A percentile compares a stretch with the other conserved stretches of the same genome.
These are phyloP conservation scores for Paramacrobiotus metropolitanus DNA, from an alignment of 1,140 invertebrate genomes.

Conservation along the genomic window DNA sequence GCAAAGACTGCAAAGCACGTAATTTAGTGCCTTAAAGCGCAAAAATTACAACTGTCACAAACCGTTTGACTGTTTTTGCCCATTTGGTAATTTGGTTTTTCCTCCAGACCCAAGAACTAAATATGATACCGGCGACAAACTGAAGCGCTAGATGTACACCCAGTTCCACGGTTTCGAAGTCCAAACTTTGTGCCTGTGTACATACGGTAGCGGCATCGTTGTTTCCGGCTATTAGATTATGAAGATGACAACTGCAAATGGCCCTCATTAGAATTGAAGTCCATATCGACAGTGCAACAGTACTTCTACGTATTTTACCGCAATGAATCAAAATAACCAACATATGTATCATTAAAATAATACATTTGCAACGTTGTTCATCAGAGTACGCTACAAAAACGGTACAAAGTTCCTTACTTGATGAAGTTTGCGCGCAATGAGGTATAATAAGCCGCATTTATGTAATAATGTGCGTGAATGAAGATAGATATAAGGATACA, in stretches of 20 bases:
- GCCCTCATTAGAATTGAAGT: too few relatives aligned
- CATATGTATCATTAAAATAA: too few relatives aligned
- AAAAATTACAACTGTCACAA: too few relatives aligned
- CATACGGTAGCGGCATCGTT: neutral
- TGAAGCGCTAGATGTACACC: neutral
- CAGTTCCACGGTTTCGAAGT: conserved; percentile 1
- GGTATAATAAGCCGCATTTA: neutral
- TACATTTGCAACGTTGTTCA: too few relatives aligned
- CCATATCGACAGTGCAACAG: too few relatives aligned
- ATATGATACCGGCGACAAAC: neutral
- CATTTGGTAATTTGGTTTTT: neutral
- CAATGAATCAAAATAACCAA: too few relatives aligned
- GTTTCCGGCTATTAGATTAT: neutral
- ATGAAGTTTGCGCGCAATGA: neutral
- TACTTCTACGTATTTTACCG: too few relatives aligned
- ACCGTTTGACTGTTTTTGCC: neutral
- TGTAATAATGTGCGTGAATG: conserved; percentile 1
- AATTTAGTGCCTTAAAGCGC: too few relatives aligned
- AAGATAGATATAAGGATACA: neutral
- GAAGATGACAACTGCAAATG: neutral
- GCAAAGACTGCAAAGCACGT: too few relatives aligned
- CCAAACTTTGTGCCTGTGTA: neutral
- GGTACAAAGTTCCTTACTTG: too few relatives aligned
- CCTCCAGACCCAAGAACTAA: neutral
- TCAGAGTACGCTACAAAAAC: too few relatives aligned